These are phyloP conservation scores for Zoroaster sp. DNA, from an alignment of 53 echinoderm and acorn worm species.

Conservation along the genomic window DNA sequence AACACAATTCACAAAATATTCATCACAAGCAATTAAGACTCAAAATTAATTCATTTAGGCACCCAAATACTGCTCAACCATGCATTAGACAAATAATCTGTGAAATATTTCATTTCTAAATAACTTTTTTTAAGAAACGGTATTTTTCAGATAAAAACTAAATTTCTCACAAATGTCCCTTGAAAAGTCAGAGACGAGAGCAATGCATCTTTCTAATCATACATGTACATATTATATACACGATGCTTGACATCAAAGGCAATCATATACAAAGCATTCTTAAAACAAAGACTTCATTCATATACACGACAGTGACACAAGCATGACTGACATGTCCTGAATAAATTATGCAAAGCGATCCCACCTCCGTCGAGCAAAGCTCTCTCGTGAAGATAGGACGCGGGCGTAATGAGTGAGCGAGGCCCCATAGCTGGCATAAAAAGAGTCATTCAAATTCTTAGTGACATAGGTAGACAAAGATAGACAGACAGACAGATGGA, in stretches of 20 bases:
- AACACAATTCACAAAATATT: no score
- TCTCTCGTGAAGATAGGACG: conserved; percentile 49
- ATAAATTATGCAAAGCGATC: conserved; percentile 17
- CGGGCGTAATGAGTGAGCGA: conserved; percentile 92
- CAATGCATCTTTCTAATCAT: not conserved
- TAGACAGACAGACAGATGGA: conserved; percentile 7
- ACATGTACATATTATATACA: not conserved
- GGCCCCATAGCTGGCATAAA: conserved; percentile 78
- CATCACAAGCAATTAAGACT: no score
- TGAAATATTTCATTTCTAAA: no score
- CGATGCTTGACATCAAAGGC: not conserved
- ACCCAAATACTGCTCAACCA: no score
- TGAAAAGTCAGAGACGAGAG: no score
- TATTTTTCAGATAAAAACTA: no score
- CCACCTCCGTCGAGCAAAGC: conserved; percentile 61
- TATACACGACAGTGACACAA: not conserved
- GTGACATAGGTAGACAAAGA: conserved; percentile 24
- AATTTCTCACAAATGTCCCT: no score
- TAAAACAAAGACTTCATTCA: not conserved
- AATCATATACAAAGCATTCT: not conserved
- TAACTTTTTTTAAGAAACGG: no score
- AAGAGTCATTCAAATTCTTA: conserved; percentile 37
- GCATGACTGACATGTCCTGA: not conserved
- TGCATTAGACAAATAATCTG: no score
- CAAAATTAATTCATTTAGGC: no score